Evolutionary conservation across 2,888 invertebrate genomes (phyloP).

Genomic region (Boloria euphrosyne): DNA sequence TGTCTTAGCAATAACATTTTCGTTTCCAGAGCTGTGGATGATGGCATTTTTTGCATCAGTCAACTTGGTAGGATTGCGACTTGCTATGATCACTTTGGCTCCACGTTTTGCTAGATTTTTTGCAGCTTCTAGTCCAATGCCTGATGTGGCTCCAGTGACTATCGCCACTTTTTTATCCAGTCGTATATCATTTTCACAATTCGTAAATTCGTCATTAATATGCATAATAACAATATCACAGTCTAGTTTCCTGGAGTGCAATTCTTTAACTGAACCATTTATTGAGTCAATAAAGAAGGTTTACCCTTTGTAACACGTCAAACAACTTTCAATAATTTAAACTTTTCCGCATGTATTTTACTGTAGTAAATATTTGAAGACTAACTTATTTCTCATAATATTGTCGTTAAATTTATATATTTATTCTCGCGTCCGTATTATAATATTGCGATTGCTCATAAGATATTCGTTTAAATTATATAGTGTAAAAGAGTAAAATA

Average conservation of each 20-base stretch:
- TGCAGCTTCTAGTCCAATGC: constrained; percentile 64
- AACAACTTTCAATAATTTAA: too few relatives aligned
- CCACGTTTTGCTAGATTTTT: constrained; percentile 74
- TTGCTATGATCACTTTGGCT: constrained; percentile 81
- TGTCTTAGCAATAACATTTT: constrained; percentile 55
- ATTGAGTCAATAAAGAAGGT: too few relatives aligned
- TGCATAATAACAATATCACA: constrained; percentile 14
- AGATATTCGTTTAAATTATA: too few relatives aligned
- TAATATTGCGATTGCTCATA: too few relatives aligned
- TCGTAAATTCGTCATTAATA: constrained; percentile 50
- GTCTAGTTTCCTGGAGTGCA: not conserved
- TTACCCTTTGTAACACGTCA: too few relatives aligned
- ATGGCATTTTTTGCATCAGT: constrained; percentile 51
- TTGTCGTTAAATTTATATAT: too few relatives aligned
- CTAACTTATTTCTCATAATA: too few relatives aligned
- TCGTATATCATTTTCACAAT: constrained; percentile 54
- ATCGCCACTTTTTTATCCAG: constrained; percentile 66
- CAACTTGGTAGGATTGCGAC: constrained; percentile 65
- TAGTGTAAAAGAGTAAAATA: too few relatives aligned
- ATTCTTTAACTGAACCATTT: constrained; percentile 10
- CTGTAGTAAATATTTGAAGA: too few relatives aligned
- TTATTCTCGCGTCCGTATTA: too few relatives aligned
- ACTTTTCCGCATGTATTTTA: too few relatives aligned
- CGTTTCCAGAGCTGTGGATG: constrained; percentile 49
- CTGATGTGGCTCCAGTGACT: constrained; percentile 66